Evolutionary conservation across 2,888 invertebrate genomes (phyloP).

Genomic region (Acleris emargana): DNA sequence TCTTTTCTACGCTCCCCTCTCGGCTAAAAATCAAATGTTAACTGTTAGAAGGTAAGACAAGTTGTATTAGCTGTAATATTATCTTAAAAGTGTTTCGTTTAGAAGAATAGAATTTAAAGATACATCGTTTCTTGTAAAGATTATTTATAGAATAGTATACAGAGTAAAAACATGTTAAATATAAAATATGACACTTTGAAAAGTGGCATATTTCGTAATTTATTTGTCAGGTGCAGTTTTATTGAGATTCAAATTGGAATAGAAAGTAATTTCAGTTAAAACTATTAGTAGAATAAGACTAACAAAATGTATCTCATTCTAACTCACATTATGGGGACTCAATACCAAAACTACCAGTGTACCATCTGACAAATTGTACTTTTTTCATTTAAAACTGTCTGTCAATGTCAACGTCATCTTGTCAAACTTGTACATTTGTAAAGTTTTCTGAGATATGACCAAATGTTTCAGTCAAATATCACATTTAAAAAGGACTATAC

Average conservation of each 20-base stretch:
- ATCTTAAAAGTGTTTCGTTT: slow-evolving; percentile 33
- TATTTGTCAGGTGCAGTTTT: slow-evolving; percentile 57
- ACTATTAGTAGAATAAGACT: too few species aligned
- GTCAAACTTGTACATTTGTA: too few species aligned
- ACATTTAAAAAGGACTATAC: background rate
- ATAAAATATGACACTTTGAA: slow-evolving; percentile 50
- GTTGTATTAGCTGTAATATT: slow-evolving; percentile 43
- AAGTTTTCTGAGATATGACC: too few species aligned
- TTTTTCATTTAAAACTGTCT: too few species aligned
- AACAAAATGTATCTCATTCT: too few species aligned
- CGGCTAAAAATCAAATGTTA: slow-evolving; percentile 81
- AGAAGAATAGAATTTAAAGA: slow-evolving; percentile 47
- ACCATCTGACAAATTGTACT: too few species aligned
- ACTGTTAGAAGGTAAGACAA: slow-evolving; percentile 58
- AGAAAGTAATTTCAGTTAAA: background rate
- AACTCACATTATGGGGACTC: too few species aligned
- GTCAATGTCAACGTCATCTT: too few species aligned
- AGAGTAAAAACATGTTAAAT: slow-evolving; percentile 55
- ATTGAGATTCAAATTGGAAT: slow-evolving; percentile 41
- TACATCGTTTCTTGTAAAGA: slow-evolving; percentile 45
- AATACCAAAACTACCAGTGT: too few species aligned
- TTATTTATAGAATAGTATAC: slow-evolving; percentile 34
- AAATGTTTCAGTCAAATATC: background rate
- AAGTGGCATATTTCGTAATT: slow-evolving; percentile 48
- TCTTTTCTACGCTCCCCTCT: slow-evolving; percentile 79